Evolutionary conservation across 2,888 invertebrate species (phyloP), one percentile per base, ranked within the genome.

Genomic region (Clivina fossor): DNA sequence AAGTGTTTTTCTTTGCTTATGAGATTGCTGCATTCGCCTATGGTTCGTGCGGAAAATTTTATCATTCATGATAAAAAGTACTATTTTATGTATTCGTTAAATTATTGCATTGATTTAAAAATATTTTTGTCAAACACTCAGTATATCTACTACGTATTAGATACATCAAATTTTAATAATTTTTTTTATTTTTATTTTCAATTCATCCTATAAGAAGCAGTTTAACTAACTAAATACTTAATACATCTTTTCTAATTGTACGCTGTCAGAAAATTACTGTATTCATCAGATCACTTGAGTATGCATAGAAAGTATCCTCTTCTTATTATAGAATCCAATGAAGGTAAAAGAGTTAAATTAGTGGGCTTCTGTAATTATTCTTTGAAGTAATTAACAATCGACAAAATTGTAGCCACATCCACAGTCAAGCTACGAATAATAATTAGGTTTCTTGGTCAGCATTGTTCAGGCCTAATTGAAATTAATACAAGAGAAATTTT

Each of bases 251-350:
- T 43, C 22, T 53, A 53, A 53, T 53, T 53, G 53, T 24, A 53
- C 11, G 22, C 44, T 53, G 53, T 53, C 53, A 53, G 53, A n/a
- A 53, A 44, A 53, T 53, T 53, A 53, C 43, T 53, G 44, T 53
- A 53, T 53, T 53, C 53, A 53, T 44, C 22, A 44, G 35, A 22
- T 24, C 43, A 41, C 41, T 43, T 53, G 44, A 22, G 24, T 53
- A 53, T 53, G 53, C 53, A 44, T 53, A 35, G 20, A 30, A 13
- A 2, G 19, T 38, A 15, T 24, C 9, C 9, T 24, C 4, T 20
- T 20, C 33, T 33, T 33, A 11, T 4, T 8, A n/a, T 9, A 33
- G 33, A 33, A 33, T 13, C 46, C 18, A 30, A 44, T 15, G n/a
- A 43, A 41, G 44, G 38, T 7, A 24, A 43, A 33, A 35, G 26